Percentiles rank a stretch among this genome's conserved stretches.
phyloP scores from a whole-genome alignment of 2,113 vertebrate species.

The Scytalopus superciliaris region DNA sequence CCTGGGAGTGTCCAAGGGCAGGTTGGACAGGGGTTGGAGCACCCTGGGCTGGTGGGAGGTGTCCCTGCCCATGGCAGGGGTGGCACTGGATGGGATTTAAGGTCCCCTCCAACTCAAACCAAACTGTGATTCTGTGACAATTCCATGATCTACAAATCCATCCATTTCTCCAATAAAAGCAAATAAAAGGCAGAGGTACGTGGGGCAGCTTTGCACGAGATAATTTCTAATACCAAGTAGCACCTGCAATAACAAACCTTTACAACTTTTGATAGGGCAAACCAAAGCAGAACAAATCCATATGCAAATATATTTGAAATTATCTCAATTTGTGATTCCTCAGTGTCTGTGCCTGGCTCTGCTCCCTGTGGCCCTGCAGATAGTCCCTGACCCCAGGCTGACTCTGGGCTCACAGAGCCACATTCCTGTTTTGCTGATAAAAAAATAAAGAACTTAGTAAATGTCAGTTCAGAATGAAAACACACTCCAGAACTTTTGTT shows the following conservation, averaged over 20 bases:
- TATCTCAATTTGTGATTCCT: background rate
- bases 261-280: background rate
- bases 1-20: background rate
- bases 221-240: background rate
- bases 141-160: background rate
- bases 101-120: background rate
- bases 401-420: background rate
- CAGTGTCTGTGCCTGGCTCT: background rate
- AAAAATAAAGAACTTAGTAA: background rate
- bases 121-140: background rate
- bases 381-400: background rate
- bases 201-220: background rate
- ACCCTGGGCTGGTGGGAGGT: background rate
- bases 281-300: background rate
- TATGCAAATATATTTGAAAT: background rate
- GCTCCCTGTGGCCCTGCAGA: background rate
- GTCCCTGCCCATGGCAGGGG: background rate
- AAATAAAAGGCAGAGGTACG: background rate
- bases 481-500: background rate
- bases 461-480: constrained; percentile 51
- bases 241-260: background rate
- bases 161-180: background rate
- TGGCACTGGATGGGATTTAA: rapidly evolving
- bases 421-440: constrained; percentile 24
- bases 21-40: background rate